Evolutionary conservation across 2,113 vertebrate genomes (phyloP), one percentile per base, ranked within the genome.

Genomic region (Rhinoptilus africanus): DNA sequence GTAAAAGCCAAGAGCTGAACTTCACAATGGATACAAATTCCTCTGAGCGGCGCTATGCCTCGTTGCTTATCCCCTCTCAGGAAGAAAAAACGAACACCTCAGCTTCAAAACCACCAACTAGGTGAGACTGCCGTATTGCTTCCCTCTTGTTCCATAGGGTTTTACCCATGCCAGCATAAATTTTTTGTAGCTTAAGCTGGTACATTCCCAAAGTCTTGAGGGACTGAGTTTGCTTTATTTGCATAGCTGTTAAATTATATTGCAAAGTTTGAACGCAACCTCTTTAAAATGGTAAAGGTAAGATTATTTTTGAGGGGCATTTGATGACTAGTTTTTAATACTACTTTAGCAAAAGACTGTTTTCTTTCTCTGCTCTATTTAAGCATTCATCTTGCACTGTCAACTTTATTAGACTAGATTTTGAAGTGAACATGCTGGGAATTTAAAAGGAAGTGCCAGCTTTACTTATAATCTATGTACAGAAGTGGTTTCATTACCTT

Each of bases 1-100:
- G 99, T 83, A 99, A 99, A 91, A 99, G 99, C 98, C 99, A 99
- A 50, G 99, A 99, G 97, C 95, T 99, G 94, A 99, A 99, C 94
- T 99, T 99, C 97, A 98, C 98, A 1, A 97, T 99, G 96, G 99
- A 99, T 47, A 98, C 98, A 2, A 98, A 98, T 27, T 98, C 99
- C 43, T 98, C 97, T 11, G 98, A 98, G 39, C 98, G 98, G 76
- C 99, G 98, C 96, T 99, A 98, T 23, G 97, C 99, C 37, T 98
- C 98, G 5, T 96, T 98, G 88, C 98, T 98, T 71, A 98, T 97
- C 88, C 98, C 97, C 63, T 96, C 98, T 94, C 98, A 98, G 92
- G 99, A 99, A 94, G 97, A 99, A 60, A 99, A 99, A 96, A 92
- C 97, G 37, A 98, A 97, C 27, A 97, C 98, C 81, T 97, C 99